These are phyloP conservation scores for Pomatostomus ruficeps DNA, from an alignment of 2,113 vertebrate genomes.

Conservation along the genomic window DNA sequence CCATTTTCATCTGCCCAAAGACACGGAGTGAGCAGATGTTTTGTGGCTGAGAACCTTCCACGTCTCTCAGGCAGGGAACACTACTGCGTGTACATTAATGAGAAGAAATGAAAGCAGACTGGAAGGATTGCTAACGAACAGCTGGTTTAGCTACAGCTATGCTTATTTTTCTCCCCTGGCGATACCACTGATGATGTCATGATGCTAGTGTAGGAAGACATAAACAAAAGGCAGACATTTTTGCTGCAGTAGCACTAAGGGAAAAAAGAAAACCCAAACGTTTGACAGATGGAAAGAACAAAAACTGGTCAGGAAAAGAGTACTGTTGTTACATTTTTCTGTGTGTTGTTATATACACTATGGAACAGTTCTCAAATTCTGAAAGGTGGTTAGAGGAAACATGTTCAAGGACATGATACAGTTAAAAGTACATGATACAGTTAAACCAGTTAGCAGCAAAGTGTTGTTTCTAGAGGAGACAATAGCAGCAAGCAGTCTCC, in stretches of 20 bases:
- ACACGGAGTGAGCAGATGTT: neutral
- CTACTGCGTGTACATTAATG: neutral
- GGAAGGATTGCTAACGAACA: slow-evolving; percentile 17
- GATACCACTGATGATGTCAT: slow-evolving; percentile 65
- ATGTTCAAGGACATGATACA: slow-evolving; percentile 8
- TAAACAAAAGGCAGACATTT: slow-evolving; percentile 78
- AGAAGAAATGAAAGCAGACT: slow-evolving; percentile 24
- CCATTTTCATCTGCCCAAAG: slow-evolving; percentile 34
- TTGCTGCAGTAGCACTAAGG: slow-evolving; percentile 53
- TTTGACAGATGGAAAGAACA: slow-evolving; percentile 53
- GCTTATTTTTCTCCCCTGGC: slow-evolving; percentile 37
- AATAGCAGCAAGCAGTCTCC: slow-evolving; percentile 31
- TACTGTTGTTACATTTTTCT: neutral
- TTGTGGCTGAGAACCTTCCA: slow-evolving; percentile 1
- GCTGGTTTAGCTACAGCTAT: slow-evolving; percentile 49
- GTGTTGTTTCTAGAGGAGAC: slow-evolving; percentile 8
- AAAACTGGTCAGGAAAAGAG: neutral
- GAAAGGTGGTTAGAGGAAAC: neutral
- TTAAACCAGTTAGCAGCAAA: slow-evolving; percentile 39
- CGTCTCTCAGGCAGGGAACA: neutral
- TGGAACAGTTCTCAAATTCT: neutral
- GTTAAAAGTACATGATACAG: slow-evolving; percentile 46
- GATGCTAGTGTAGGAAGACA: slow-evolving; percentile 61
- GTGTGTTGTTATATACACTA: neutral
- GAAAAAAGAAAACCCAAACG: slow-evolving; percentile 37